Evolutionary conservation across 2,888 invertebrate genomes (phyloP), one percentile per base, ranked within the genome.

Genomic region (Gastrophysa polygoni): DNA sequence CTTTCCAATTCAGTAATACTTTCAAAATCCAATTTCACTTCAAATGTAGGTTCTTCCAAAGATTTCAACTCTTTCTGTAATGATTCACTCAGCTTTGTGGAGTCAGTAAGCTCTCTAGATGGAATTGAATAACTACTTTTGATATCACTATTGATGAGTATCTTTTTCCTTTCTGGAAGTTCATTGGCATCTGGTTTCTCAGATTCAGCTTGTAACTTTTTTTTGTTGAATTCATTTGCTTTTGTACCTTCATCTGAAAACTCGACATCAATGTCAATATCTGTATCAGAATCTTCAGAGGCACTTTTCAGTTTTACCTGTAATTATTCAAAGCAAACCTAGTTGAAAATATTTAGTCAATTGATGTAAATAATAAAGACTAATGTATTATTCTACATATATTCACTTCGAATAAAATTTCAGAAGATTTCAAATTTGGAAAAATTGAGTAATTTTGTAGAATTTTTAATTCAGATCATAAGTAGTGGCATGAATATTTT

Each of bases 241-340:
- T 48, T 32, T 32, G 44, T 44, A 46, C 67, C 68, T 43, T 83
- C 84, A 64, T 78, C 81, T 50, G 84, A 84, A 71, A 86, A 85
- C 72, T 87, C 87, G 67, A 87, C 79, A 63, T 88, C 88, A 66
- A 88, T 81, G 61, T 88, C 88, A 68, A 86, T 82, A 69, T 88
- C 88, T 50, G 75, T 74, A 56, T 77, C 76, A 38, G 74, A 76
- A 48, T 77, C 76, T 59, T 77, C 75, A 66, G 78, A 77, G 1
- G 49, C 62, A 56, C 77, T 77, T 63, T 73, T 76, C 50, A 81
- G 78, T 74, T 79, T 80, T 10, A 81, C 74, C 80, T 81, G 65
- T 51, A 62, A 55, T 24, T 24, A 7, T 24, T 24, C n/a, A n/a
- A n/a, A n/a, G n/a, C n/a, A n/a, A n/a, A n/a, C n/a, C n/a, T n/a